Percentiles rank a stretch among this genome's conserved stretches.
These are phyloP conservation scores for Oncopeltus fasciatus DNA, from an alignment of 1,140 invertebrate genomes.

Conservation along the genomic window DNA sequence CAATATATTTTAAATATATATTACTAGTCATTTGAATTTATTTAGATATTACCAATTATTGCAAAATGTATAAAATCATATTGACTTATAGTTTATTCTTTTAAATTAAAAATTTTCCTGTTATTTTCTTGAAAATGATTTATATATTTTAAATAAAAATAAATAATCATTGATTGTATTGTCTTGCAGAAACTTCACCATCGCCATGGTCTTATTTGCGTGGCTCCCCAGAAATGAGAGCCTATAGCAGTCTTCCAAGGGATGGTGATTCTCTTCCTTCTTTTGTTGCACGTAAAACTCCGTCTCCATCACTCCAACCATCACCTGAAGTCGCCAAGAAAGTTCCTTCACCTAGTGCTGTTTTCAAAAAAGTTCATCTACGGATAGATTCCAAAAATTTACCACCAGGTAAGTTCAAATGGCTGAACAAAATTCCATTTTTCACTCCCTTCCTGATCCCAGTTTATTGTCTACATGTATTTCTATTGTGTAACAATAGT, in stretches of 20 bases:
- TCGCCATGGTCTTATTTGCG: conserved; percentile 37
- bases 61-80: not conserved
- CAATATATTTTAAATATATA: too few relatives aligned
- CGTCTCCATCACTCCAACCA: conserved; percentile 5
- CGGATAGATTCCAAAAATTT: conserved; percentile 19
- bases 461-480: too few relatives aligned
- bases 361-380: conserved; percentile 34
- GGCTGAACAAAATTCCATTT: too few relatives aligned
- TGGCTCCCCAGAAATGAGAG: conserved; percentile 37
- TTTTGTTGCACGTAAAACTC: not conserved
- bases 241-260: conserved; percentile 42
- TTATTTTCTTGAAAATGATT: not conserved
- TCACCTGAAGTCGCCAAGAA: not conserved
- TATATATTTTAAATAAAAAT: not conserved
- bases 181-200: conserved; percentile 2
- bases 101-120: not conserved
- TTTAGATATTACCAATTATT: too few relatives aligned
- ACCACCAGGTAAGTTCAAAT: conserved; percentile 19
- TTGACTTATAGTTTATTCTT: not conserved
- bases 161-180: too few relatives aligned
- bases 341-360: conserved; percentile 27
- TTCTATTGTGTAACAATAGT: too few relatives aligned
- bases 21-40: too few relatives aligned
- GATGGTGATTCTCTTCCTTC: conserved; percentile 17
- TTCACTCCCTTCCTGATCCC: too few relatives aligned